Evolutionary conservation across 2,797 vertebrate species (phyloP).

Genomic region (Oreochromis mossambicus): DNA sequence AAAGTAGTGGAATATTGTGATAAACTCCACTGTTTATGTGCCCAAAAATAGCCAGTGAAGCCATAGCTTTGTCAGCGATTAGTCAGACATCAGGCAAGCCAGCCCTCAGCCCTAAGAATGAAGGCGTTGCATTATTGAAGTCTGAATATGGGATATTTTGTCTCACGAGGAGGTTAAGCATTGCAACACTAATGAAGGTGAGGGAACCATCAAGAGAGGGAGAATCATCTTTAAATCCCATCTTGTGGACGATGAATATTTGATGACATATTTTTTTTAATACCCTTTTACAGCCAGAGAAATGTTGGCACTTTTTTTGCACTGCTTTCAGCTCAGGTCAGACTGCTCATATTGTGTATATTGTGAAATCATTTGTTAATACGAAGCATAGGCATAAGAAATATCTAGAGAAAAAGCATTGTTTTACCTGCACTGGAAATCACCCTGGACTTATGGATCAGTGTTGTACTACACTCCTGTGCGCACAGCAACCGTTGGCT

Average conservation of each 20-base stretch:
- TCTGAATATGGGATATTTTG: constrained; percentile 49
- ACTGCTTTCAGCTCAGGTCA: background rate
- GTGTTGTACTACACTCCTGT: constrained; percentile 30
- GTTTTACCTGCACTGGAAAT: constrained; percentile 20
- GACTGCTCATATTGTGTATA: background rate
- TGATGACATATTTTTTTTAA: constrained; percentile 22
- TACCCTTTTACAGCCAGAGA: background rate
- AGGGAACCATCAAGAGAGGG: constrained; percentile 12
- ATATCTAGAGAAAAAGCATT: background rate
- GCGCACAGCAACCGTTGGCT: constrained; percentile 32
- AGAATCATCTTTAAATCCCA: constrained; percentile 23
- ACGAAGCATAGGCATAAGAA: background rate
- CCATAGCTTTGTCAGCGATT: constrained; percentile 24
- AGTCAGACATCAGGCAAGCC: constrained; percentile 37
- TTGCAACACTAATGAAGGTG: constrained; percentile 17
- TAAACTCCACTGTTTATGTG: background rate
- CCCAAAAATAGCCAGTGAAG: constrained; percentile 11
- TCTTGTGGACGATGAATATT: constrained; percentile 42
- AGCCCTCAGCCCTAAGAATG: constrained; percentile 1
- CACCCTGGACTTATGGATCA: constrained; percentile 37
- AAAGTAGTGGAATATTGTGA: background rate
- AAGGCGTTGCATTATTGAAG: constrained; percentile 48
- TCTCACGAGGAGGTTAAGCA: constrained; percentile 35
- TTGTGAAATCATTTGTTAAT: background rate
- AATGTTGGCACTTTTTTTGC: background rate